Conservation (phyloP, 2,888 invertebrate genomes). For the Axea sp. region DNA sequence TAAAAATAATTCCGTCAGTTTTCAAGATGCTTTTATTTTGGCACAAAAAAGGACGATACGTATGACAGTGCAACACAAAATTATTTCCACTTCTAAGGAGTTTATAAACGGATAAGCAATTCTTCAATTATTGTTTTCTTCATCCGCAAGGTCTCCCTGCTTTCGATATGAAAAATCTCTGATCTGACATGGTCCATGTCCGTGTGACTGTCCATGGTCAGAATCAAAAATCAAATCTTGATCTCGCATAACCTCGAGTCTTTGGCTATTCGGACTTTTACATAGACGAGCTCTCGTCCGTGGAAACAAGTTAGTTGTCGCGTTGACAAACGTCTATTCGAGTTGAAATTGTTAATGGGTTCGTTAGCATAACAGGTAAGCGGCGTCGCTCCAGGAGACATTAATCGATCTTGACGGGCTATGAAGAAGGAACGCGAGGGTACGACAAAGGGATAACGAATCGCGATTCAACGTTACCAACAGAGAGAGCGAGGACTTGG, state of each 20-base stretch:
- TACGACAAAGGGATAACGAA: constrained; percentile 55
- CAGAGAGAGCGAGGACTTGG: constrained; percentile 53
- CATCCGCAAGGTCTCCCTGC: neutral
- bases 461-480: constrained; percentile 34
- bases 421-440: constrained; percentile 60
- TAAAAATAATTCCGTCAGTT: too few species aligned
- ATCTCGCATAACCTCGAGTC: constrained; percentile 10
- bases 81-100: too few species aligned
- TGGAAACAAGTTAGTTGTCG: constrained; percentile 61
- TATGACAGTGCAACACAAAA: too few species aligned
- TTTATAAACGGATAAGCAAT: constrained; percentile 3
- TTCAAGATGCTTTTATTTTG: too few species aligned
- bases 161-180: constrained; percentile 12
- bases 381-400: constrained; percentile 62
- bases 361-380: constrained; percentile 64
- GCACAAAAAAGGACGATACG: too few species aligned
- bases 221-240: constrained; percentile 51
- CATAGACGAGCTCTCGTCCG: constrained; percentile 31
- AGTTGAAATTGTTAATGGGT: constrained; percentile 63
- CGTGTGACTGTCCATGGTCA: neutral
- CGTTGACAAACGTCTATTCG: constrained; percentile 63
- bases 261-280: constrained; percentile 4
- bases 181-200: constrained; percentile 4
- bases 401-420: constrained; percentile 64
- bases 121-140: constrained; percentile 27